Evolutionary conservation across 2,888 invertebrate genomes (phyloP).

Genomic region (Leucoma salicis): DNA sequence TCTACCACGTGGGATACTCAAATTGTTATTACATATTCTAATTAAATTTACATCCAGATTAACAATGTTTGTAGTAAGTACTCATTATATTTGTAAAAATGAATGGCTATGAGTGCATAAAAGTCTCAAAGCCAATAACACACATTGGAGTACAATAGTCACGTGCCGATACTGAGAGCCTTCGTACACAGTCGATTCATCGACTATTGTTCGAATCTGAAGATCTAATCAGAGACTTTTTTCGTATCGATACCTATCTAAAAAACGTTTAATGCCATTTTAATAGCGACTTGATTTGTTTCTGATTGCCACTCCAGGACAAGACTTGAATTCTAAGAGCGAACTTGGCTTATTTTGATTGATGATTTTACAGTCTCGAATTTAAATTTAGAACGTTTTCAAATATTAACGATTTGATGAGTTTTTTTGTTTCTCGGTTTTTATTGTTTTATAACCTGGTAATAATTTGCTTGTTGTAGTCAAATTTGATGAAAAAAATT

Average conservation of each 20-base stretch:
- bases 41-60: too few species aligned
- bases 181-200: constrained; percentile 41
- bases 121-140: neutral
- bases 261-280: constrained; percentile 63
- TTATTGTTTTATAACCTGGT: constrained; percentile 16
- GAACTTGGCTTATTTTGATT: constrained; percentile 53
- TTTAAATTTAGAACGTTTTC: constrained; percentile 40
- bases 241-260: constrained; percentile 68
- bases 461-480: too few species aligned
- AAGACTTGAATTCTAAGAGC: constrained; percentile 46
- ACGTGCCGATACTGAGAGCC: constrained; percentile 30
- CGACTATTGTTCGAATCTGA: constrained; percentile 52
- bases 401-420: constrained; percentile 22
- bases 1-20: too few species aligned
- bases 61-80: too few species aligned
- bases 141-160: constrained; percentile 13
- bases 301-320: constrained; percentile 64
- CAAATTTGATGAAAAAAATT: too few species aligned
- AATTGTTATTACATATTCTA: too few species aligned
- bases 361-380: constrained; percentile 46
- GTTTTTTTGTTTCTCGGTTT: constrained; percentile 5
- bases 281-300: constrained; percentile 72
- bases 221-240: constrained; percentile 57
- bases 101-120: neutral
- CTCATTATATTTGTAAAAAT: neutral